Conservation (phyloP, 1,140 invertebrate species). For the Scylla paramamosain region DNA sequence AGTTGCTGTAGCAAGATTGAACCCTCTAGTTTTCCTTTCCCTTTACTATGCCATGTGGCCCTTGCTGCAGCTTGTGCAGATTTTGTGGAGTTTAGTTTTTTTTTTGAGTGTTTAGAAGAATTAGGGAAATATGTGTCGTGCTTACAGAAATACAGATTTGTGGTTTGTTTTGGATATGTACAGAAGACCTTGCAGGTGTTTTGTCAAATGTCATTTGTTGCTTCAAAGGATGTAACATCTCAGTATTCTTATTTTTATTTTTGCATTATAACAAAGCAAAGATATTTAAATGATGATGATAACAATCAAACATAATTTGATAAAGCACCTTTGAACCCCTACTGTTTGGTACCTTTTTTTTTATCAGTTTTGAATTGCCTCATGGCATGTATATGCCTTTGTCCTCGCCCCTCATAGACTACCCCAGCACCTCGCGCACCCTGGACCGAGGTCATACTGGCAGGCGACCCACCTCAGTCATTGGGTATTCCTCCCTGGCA, state of each 20-base stretch:
- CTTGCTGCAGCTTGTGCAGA: background rate
- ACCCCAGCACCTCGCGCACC: conserved; percentile 72
- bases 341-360: conserved; percentile 30
- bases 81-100: background rate
- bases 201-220: background rate
- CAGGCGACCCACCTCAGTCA: conserved; percentile 71
- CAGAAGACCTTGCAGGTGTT: background rate
- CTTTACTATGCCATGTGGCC: background rate
- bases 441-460: conserved; percentile 71
- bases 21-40: background rate
- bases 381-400: conserved; percentile 57
- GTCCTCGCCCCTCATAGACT: conserved; percentile 66
- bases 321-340: conserved; percentile 32
- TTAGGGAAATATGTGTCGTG: background rate
- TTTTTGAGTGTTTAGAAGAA: background rate
- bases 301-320: conserved; percentile 5
- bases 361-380: conserved; percentile 53
- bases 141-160: background rate
- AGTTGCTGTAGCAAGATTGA: background rate
- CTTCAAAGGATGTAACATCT: too few relatives aligned
- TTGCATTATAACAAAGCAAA: background rate
- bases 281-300: background rate
- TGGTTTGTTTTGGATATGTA: background rate
- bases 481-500: conserved; percentile 70
- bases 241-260: too few relatives aligned